Evolutionary conservation across 2,797 vertebrate species (phyloP).

Genomic region (Mormyrops boulengeri): DNA sequence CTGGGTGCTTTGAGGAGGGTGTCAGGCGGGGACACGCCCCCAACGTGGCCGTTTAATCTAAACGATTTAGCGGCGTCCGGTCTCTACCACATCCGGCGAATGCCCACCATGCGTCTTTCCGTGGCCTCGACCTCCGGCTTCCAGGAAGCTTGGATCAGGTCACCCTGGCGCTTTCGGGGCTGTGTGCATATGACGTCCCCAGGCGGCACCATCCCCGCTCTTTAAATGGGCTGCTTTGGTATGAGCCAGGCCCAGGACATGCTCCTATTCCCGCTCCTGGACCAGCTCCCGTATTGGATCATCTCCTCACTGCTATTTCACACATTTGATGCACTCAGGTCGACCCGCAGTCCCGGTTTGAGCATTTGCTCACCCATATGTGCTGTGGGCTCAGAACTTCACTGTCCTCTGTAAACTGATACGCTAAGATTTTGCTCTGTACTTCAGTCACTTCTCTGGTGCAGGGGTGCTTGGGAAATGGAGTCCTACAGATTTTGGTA

Average conservation of each 20-base stretch:
- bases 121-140: background rate
- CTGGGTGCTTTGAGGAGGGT: background rate
- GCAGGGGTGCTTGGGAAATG: background rate
- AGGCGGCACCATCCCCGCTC: background rate
- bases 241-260: background rate
- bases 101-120: slow-evolving; percentile 5
- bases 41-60: slow-evolving; percentile 16
- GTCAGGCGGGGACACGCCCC: background rate
- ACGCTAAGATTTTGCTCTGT: background rate
- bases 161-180: background rate
- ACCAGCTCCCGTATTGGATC: slow-evolving; percentile 15
- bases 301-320: slow-evolving; percentile 25
- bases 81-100: slow-evolving; percentile 2
- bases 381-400: slow-evolving; percentile 4
- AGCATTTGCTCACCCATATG: slow-evolving; percentile 25
- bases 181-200: background rate
- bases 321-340: background rate
- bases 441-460: background rate
- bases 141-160: background rate
- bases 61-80: slow-evolving; percentile 28
- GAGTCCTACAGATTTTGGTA: background rate
- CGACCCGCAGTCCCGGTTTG: background rate
- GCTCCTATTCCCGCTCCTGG: background rate
- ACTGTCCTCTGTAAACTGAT: background rate
- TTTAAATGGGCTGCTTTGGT: background rate